Conservation (phyloP, 1,140 invertebrate species). For the Heliconius melpomene region DNA sequence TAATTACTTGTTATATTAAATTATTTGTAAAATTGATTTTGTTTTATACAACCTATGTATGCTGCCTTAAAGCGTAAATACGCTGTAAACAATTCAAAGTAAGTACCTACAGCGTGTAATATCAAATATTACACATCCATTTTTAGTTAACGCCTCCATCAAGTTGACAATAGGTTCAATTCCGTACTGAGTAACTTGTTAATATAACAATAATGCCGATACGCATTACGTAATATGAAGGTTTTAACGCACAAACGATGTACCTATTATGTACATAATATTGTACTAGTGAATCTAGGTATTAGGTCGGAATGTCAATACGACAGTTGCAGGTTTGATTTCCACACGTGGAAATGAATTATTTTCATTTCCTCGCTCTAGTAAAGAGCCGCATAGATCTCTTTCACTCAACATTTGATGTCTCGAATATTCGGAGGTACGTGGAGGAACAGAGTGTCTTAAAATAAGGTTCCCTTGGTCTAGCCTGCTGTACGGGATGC, state of each 20-base stretch:
- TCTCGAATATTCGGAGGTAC: neutral
- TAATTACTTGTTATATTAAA: too few relatives aligned
- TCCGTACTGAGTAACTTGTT: neutral
- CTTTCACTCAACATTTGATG: neutral
- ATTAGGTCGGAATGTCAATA: neutral
- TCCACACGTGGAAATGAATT: neutral
- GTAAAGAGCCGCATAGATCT: neutral
- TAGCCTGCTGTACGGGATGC: neutral
- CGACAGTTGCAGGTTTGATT: neutral
- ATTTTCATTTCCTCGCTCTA: neutral
- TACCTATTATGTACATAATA: too few relatives aligned
- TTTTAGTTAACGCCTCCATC: neutral
- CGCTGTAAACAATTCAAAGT: neutral
- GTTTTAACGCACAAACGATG: neutral
- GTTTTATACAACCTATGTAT: too few relatives aligned
- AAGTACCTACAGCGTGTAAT: neutral
- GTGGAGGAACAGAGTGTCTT: neutral
- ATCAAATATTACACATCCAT: neutral
- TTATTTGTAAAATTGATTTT: too few relatives aligned
- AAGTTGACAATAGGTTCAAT: neutral
- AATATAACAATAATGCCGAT: neutral
- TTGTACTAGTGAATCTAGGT: too few relatives aligned
- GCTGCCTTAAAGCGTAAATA: too few relatives aligned
- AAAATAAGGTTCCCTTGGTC: too few relatives aligned
- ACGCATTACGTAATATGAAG: neutral